Conservation (phyloP, 2,113 vertebrate species). For the Mirounga angustirostris region DNA sequence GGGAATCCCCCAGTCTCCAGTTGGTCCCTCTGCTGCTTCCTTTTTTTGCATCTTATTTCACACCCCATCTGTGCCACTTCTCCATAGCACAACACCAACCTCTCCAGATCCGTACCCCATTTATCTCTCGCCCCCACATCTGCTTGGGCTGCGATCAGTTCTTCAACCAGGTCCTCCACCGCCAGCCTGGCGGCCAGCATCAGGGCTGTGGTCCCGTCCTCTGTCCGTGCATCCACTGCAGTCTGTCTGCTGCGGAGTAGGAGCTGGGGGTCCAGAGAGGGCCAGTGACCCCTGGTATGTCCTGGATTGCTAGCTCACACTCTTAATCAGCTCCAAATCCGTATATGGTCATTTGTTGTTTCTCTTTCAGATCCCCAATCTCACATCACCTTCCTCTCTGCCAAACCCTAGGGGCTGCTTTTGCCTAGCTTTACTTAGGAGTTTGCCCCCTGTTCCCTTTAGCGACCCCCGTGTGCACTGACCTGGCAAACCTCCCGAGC, state of each 20-base stretch:
- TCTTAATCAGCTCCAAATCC: neutral
- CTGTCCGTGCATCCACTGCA: conserved; percentile 81
- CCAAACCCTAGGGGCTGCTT: neutral
- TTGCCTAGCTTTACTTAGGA: neutral
- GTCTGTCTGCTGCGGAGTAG: conserved; percentile 83
- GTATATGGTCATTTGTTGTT: neutral
- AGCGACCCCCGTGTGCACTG: neutral
- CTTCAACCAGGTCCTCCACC: conserved; percentile 92
- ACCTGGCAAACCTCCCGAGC: conserved; percentile 87
- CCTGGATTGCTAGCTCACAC: neutral
- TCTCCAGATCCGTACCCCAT: conserved; percentile 77
- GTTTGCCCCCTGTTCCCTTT: neutral
- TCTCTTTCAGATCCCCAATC: neutral
- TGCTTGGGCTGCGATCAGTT: conserved; percentile 92
- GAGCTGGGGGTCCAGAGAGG: conserved; percentile 72
- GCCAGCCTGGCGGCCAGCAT: conserved; percentile 91
- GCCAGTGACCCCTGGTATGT: neutral
- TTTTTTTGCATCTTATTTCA: neutral
- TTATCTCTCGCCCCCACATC: conserved; percentile 94
- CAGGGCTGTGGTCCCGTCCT: conserved; percentile 84
- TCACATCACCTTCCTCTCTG: conserved; percentile 4
- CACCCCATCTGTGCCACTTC: neutral
- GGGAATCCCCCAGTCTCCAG: neutral
- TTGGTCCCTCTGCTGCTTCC: neutral
- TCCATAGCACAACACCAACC: neutral